These are phyloP conservation scores for Ornithoptera priamus DNA, from an alignment of 2,888 invertebrate species.

Conservation along the genomic window DNA sequence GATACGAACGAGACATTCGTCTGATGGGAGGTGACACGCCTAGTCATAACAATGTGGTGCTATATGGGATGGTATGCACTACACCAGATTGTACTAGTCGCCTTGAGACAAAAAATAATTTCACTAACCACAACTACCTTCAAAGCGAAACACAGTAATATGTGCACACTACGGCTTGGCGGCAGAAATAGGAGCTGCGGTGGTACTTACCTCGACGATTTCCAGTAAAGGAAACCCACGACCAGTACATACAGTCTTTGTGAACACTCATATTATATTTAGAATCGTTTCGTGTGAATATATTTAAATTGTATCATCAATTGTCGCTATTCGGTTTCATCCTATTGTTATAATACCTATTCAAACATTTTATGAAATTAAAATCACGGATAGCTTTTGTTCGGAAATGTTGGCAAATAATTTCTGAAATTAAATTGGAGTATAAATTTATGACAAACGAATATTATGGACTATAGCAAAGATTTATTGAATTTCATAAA, in stretches of 20 bases:
- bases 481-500: neutral
- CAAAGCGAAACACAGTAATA: too few species aligned
- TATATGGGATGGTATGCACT: too few species aligned
- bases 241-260: neutral
- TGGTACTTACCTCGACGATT: too few species aligned
- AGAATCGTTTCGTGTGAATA: neutral
- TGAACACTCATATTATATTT: neutral
- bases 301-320: neutral
- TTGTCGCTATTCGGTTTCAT: neutral
- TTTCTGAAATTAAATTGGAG: conserved; percentile 1
- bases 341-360: neutral
- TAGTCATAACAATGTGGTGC: too few species aligned
- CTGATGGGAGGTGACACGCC: too few species aligned
- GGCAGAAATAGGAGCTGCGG: too few species aligned
- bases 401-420: neutral
- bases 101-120: too few species aligned
- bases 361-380: conserved; percentile 1
- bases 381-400: conserved; percentile 6
- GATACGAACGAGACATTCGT: too few species aligned
- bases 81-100: too few species aligned
- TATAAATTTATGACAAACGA: conserved; percentile 1
- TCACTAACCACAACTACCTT: too few species aligned
- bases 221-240: neutral
- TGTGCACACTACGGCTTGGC: too few species aligned
- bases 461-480: neutral